Evolutionary conservation across 2,888 invertebrate species (phyloP).

Genomic region (Pollenia amentaria): DNA sequence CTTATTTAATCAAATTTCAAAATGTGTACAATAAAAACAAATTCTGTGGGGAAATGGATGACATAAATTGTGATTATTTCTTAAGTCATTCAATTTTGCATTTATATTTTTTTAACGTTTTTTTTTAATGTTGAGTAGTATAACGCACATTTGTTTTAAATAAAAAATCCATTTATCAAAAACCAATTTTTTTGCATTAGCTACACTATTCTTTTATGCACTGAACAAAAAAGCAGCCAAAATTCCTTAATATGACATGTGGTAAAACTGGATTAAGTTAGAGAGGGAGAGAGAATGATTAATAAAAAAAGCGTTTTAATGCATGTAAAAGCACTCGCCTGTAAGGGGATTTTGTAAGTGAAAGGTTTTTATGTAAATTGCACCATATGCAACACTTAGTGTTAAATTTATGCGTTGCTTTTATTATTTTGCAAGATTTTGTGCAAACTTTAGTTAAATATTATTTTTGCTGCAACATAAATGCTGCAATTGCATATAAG

Average conservation of each 20-base stretch:
- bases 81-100: conserved; percentile 40
- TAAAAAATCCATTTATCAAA: conserved; percentile 18
- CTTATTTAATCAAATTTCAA: no score
- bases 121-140: neutral
- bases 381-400: neutral
- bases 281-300: neutral
- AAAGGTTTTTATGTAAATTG: conserved; percentile 40
- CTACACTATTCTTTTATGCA: conserved; percentile 49
- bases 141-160: conserved; percentile 28
- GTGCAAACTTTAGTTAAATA: neutral
- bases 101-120: neutral
- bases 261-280: conserved; percentile 60
- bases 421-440: neutral
- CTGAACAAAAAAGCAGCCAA: neutral
- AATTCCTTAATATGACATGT: conserved; percentile 61
- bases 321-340: neutral
- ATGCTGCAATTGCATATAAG: neutral
- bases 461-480: neutral
- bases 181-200: conserved; percentile 38
- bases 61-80: conserved; percentile 30
- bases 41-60: neutral
- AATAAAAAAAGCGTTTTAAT: neutral
- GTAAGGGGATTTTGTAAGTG: conserved; percentile 26
- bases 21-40: no score
- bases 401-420: neutral